Conservation (phyloP, 1,140 invertebrate genomes). For the Orius laevigatus region DNA sequence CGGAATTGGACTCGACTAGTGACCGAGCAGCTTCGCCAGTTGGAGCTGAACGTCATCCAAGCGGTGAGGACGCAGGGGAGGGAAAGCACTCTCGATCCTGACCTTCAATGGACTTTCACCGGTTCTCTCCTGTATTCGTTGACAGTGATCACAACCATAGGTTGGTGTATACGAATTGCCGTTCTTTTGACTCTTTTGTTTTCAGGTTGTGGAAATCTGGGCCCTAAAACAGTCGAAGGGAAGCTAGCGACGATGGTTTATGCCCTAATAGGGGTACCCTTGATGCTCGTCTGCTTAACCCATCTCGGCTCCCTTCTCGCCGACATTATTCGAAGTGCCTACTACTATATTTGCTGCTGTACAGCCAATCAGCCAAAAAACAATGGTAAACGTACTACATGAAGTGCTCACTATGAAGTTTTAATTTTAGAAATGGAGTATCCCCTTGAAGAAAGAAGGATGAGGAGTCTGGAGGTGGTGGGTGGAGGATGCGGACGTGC, state of each 20-base stretch:
- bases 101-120: constrained; percentile 52
- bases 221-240: constrained; percentile 57
- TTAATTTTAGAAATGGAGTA: constrained; percentile 2
- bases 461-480: constrained; percentile 11
- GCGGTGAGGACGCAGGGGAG: constrained; percentile 38
- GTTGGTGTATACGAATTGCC: no score
- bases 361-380: not conserved
- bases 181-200: no score
- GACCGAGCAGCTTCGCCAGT: constrained; percentile 52
- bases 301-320: constrained; percentile 70
- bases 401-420: no score
- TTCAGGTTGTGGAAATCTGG: constrained; percentile 61
- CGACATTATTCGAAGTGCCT: constrained; percentile 49
- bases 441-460: constrained; percentile 9
- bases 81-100: constrained; percentile 23
- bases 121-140: constrained; percentile 65
- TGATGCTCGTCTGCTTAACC: constrained; percentile 73
- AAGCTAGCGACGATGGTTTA: constrained; percentile 76
- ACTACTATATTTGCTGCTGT: constrained; percentile 43
- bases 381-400: not conserved
- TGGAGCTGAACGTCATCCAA: constrained; percentile 58
- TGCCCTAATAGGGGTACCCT: constrained; percentile 64
- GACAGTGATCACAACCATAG: constrained; percentile 71
- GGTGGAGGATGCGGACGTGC: constrained; percentile 16
- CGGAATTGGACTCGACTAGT: constrained; percentile 65